These are phyloP conservation scores for Bombus vancouverensis DNA, from an alignment of 1,140 invertebrate species.

Conservation along the genomic window DNA sequence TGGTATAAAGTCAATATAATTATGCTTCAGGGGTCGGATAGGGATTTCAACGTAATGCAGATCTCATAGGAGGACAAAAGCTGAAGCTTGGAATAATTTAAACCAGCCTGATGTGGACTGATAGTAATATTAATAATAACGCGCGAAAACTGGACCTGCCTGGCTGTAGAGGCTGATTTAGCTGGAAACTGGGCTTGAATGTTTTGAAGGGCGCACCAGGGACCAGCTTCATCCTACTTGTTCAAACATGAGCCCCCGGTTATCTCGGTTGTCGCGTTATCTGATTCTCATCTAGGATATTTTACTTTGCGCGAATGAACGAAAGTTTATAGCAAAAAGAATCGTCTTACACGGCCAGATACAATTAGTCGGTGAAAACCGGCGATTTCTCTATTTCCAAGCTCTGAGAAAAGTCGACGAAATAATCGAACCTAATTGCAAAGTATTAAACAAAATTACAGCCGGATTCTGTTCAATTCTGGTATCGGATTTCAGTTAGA, in stretches of 20 bases:
- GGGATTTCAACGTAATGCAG: conserved; percentile 23
- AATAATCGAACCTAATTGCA: neutral
- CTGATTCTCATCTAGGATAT: neutral
- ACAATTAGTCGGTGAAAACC: neutral
- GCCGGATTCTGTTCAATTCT: neutral
- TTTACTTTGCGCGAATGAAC: neutral
- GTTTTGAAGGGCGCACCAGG: neutral
- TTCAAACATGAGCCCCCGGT: neutral
- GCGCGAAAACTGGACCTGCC: neutral
- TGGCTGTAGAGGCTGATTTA: no score
- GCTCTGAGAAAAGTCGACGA: neutral
- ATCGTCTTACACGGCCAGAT: no score
- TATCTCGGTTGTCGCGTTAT: neutral
- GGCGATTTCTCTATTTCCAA: neutral
- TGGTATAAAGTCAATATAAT: conserved; percentile 57
- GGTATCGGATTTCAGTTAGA: neutral
- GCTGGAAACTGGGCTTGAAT: no score
- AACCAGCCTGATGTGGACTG: conserved; percentile 30
- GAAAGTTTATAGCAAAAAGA: neutral
- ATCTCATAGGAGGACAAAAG: conserved; percentile 30
- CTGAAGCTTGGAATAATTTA: conserved; percentile 44
- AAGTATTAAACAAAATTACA: neutral
- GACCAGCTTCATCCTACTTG: neutral
- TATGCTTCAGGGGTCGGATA: conserved; percentile 17
- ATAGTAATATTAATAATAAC: conserved; percentile 53